Evolutionary conservation across 2,797 vertebrate species (phyloP), one percentile per base, ranked within the genome.

Genomic region (Sebastes variabilis): DNA sequence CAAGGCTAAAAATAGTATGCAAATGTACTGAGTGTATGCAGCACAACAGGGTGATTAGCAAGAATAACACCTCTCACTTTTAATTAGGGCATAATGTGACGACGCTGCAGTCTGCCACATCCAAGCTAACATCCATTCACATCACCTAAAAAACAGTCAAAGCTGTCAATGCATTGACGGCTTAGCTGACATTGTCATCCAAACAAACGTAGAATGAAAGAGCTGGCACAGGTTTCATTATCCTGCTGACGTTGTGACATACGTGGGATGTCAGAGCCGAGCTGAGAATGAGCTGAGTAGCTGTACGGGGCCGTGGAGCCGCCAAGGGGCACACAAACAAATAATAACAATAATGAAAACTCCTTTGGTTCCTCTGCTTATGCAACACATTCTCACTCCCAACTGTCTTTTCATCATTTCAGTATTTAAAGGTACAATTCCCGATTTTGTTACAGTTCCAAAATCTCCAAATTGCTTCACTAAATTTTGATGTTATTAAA

Each of bases 1-100:
- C 2, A 0, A 9, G 65, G 67, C 78, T 81, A 72, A 83, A 85
- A 87, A 81, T 80, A 86, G 62, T 14, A 25, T 13, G 59, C 36
- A 27, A 66, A 78, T 84, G 32, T 59, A 72, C 52, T 14, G 60
- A 67, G 30, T 68, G 65, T 42, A 70, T 67, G 79, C 70, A 73
- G 75, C 72, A 71, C 58, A 76, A 30, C 59, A 2, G 42, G 55
- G 30, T 74, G 78, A 87, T 84, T 79, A 78, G 29, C 65, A 73
- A 49, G 29, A 76, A 65, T 64, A 79, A 67, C 64, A 75, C 58
- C 29, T 38, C 66, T 58, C 27, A 8, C 38, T 55, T 81, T 74
- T 75, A 82, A 87, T 75, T 71, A 70, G 42, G 66, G 76, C 18
- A n/a, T 34, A 61, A 68, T 71, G 68, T 72, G 75, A 55, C 29